phyloP scores from a whole-genome alignment of 2,113 vertebrate genomes.

The Trinectes maculatus region DNA sequence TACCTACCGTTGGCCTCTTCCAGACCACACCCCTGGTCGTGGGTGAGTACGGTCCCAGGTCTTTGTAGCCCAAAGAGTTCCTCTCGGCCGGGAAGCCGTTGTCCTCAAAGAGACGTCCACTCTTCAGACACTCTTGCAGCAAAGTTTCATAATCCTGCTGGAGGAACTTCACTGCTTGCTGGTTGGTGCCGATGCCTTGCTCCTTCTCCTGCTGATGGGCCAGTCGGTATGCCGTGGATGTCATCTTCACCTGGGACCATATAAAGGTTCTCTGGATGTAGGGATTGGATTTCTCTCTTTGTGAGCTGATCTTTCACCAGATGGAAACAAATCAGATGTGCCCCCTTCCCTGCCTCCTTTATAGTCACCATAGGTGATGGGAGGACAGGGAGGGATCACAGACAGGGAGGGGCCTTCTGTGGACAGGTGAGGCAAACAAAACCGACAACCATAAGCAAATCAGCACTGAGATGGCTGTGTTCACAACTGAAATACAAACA shows the following conservation, averaged over 20 bases:
- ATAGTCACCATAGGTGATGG: slow-evolving; percentile 19
- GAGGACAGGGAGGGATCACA: slow-evolving; percentile 2
- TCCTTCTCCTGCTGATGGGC: slow-evolving; percentile 60
- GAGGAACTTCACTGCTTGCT: slow-evolving; percentile 82
- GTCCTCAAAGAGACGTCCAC: slow-evolving; percentile 85
- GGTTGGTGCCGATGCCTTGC: slow-evolving; percentile 78
- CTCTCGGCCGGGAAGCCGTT: slow-evolving; percentile 84
- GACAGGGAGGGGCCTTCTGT: slow-evolving; percentile 40
- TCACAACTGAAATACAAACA: slow-evolving; percentile 64
- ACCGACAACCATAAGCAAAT: slow-evolving; percentile 54
- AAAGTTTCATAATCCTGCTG: slow-evolving; percentile 87
- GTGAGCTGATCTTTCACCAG: not conserved
- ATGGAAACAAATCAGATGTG: not conserved
- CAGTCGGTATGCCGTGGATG: slow-evolving; percentile 64
- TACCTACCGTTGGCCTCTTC: slow-evolving; percentile 86
- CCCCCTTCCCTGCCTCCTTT: slow-evolving; percentile 26
- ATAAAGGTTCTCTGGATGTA: not conserved
- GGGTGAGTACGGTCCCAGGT: slow-evolving; percentile 84
- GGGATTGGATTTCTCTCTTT: not conserved
- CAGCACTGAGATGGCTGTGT: not conserved
- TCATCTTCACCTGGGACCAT: slow-evolving; percentile 59
- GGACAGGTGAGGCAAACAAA: slow-evolving; percentile 55
- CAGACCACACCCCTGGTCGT: slow-evolving; percentile 84
- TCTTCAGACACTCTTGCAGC: slow-evolving; percentile 78
- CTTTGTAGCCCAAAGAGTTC: slow-evolving; percentile 85